These are phyloP conservation scores for Ciconia maguari DNA, from an alignment of 2,113 vertebrate species.

Conservation along the genomic window DNA sequence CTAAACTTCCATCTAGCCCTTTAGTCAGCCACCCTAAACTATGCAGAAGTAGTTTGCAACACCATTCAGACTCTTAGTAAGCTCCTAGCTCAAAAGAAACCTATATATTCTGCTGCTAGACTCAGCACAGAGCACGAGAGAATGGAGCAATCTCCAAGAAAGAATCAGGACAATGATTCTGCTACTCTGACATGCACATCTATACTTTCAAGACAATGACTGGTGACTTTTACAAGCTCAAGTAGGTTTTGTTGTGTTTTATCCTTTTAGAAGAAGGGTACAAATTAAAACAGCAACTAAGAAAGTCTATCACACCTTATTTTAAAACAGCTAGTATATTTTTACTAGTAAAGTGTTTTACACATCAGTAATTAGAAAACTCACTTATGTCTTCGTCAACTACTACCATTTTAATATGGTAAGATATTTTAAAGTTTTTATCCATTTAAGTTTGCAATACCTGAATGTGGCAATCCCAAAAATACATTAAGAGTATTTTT, in stretches of 20 bases:
- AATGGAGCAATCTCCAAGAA: neutral
- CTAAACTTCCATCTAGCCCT: neutral
- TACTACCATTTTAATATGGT: neutral
- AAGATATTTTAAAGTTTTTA: neutral
- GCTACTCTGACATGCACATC: neutral
- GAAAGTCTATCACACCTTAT: neutral
- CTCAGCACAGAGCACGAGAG: neutral
- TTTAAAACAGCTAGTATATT: neutral
- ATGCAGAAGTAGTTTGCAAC: neutral
- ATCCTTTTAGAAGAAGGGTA: neutral
- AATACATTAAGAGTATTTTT: neutral
- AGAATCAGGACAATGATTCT: neutral
- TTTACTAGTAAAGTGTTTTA: neutral
- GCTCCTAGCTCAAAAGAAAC: neutral
- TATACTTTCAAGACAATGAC: neutral
- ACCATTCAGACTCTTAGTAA: neutral
- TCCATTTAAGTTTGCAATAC: neutral
- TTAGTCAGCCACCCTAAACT: neutral
- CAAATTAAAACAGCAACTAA: neutral
- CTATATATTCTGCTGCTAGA: neutral
- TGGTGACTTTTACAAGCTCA: neutral
- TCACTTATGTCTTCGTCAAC: neutral
- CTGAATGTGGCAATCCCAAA: neutral
- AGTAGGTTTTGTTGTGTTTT: neutral
- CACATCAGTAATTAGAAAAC: neutral